Evolutionary conservation across 1,140 invertebrate species (phyloP), one percentile per base, ranked within the genome.

Genomic region (Rhopalosiphum padi): DNA sequence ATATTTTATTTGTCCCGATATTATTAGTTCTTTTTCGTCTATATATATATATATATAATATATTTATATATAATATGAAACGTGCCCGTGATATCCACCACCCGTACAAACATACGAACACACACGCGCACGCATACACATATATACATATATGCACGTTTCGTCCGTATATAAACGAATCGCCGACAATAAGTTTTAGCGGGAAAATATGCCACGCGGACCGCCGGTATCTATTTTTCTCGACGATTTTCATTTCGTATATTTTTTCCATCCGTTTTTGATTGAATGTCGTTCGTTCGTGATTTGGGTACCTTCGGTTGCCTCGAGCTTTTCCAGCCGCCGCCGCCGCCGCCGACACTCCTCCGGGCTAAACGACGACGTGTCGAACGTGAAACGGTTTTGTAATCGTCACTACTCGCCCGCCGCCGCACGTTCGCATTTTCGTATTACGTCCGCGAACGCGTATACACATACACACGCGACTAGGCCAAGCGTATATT

Each of bases 311-410:
- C 48, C 22, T 55, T 25, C n/a, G 51, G 22, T 4, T 11, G 83
- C 60, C 60, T 85, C 83, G 7, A 41, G 60, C 60, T 18, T n/a
- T 25, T 85, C 83, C 41, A 85, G 41, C 15, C 41, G 23, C 77
- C 35, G n/a, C n/a, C n/a, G n/a, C n/a, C n/a, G 41, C 15, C 41
- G 35, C 37, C 37, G 11, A 86, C 85, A 46, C 22, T 86, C 25
- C 89, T 43, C 37, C 53, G 51, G 22, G 51, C 35, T 55, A 90
- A 90, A 51, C n/a, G 60, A 35, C 60, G n/a, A 90, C 53, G 53
- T 90, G 89, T 90, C 89, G 89, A 55, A 90, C 89, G 89, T 90
- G 89, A 60, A 90, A 41, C 37, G 85, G 85, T 86, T 86, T 86
- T 86, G 41, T 86, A 86, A 86, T 86, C 41, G 85, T 35, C n/a